phyloP scores from a whole-genome alignment of 2,797 vertebrate species.

The Merluccius polli region DNA sequence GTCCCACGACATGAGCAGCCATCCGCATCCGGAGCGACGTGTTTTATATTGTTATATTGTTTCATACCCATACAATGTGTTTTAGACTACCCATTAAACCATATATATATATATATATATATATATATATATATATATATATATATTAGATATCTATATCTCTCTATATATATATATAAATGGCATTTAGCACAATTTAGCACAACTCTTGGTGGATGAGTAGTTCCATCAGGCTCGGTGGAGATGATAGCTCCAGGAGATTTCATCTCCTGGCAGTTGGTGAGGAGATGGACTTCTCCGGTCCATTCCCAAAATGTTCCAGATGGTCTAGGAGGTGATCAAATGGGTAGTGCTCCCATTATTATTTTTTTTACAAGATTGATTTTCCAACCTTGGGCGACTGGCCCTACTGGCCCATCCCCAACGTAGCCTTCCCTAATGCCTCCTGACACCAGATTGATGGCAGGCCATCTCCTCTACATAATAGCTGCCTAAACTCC shows the following conservation, averaged over 20 bases:
- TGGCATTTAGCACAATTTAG: no score
- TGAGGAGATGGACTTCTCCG: neutral
- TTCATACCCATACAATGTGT: no score
- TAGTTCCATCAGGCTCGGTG: no score
- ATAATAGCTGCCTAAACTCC: constrained; percentile 10
- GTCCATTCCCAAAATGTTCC: neutral
- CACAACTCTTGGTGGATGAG: no score
- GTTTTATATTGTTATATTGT: neutral
- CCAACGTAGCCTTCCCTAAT: neutral
- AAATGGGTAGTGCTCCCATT: neutral
- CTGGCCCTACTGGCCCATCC: no score
- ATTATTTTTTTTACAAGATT: neutral
- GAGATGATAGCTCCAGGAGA: no score
- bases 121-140: no score
- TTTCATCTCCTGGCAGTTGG: neutral
- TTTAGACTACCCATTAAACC: no score
- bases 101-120: no score
- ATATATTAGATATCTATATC: no score
- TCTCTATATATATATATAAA: no score
- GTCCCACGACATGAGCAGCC: neutral
- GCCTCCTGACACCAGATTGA: neutral
- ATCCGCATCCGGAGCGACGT: neutral
- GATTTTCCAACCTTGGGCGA: neutral
- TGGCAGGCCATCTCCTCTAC: neutral
- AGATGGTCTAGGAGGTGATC: neutral